Conservation (phyloP, 2,113 vertebrate genomes). For the Thalassarche chlororhynchos region DNA sequence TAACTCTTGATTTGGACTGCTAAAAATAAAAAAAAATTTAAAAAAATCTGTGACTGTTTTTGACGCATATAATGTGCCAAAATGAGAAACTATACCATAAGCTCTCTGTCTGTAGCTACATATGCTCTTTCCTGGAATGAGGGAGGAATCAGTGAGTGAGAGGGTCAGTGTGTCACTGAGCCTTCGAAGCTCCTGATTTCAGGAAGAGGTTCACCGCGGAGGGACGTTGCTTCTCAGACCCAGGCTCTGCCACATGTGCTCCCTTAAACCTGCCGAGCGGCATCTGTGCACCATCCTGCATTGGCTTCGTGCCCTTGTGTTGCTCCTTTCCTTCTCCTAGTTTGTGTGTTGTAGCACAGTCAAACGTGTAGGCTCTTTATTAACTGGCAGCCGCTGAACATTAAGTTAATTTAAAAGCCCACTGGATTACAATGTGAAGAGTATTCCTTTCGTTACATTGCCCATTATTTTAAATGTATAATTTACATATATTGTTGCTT, state of each 20-base stretch:
- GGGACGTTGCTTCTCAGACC: neutral
- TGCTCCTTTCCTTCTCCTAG: neutral
- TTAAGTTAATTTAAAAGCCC: slow-evolving; percentile 34
- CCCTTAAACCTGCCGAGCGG: neutral
- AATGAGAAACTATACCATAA: neutral
- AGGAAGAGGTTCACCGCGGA: neutral
- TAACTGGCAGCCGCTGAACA: neutral
- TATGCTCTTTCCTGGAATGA: neutral
- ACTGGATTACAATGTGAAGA: neutral
- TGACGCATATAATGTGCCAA: neutral
- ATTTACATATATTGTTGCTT: slow-evolving; percentile 18
- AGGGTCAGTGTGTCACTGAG: neutral
- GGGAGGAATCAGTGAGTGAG: neutral
- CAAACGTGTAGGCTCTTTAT: neutral
- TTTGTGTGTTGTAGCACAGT: neutral
- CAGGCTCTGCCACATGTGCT: neutral
- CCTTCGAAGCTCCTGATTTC: neutral
- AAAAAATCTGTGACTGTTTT: neutral
- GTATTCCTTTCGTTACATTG: slow-evolving; percentile 10
- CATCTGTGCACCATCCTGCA: neutral
- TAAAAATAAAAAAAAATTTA: neutral
- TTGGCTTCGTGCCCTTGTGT: neutral
- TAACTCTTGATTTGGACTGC: neutral
- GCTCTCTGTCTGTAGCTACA: neutral
- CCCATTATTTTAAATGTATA: slow-evolving; percentile 29